Evolutionary conservation across 2,797 vertebrate genomes (phyloP).

Genomic region (Mareca strepera): DNA sequence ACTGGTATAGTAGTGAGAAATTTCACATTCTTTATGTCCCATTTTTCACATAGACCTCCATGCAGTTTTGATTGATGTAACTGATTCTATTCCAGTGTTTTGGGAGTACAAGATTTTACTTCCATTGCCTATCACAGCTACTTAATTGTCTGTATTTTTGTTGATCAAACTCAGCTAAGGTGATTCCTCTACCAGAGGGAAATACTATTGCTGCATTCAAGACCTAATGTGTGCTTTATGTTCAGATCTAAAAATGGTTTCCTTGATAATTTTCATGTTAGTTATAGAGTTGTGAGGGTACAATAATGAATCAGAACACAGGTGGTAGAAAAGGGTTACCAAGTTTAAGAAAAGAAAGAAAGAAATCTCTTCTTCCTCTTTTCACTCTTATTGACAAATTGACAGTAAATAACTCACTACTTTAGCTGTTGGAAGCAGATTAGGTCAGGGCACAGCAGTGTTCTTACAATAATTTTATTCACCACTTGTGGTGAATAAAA

Average conservation of each 20-base stretch:
- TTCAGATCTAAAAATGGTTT: neutral
- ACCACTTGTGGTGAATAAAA: neutral
- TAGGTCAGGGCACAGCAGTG: neutral
- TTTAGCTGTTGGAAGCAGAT: neutral
- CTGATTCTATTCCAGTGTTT: neutral
- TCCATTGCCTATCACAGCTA: neutral
- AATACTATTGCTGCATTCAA: neutral
- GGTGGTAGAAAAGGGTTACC: neutral
- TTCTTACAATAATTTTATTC: neutral
- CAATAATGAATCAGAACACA: neutral
- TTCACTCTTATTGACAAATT: neutral
- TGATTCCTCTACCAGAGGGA: neutral
- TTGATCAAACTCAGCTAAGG: neutral
- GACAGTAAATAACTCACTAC: neutral
- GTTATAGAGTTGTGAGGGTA: neutral
- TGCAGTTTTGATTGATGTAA: neutral
- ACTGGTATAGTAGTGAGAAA: neutral
- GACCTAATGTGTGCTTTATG: neutral
- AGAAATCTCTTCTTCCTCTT: neutral
- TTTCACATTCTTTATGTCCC: neutral
- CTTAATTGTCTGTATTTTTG: neutral
- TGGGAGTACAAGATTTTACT: neutral
- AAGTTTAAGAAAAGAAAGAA: neutral
- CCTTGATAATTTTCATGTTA: neutral
- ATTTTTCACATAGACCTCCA: neutral